Conservation (phyloP, 2,113 vertebrate species). For the Cyanoderma ruficeps region DNA sequence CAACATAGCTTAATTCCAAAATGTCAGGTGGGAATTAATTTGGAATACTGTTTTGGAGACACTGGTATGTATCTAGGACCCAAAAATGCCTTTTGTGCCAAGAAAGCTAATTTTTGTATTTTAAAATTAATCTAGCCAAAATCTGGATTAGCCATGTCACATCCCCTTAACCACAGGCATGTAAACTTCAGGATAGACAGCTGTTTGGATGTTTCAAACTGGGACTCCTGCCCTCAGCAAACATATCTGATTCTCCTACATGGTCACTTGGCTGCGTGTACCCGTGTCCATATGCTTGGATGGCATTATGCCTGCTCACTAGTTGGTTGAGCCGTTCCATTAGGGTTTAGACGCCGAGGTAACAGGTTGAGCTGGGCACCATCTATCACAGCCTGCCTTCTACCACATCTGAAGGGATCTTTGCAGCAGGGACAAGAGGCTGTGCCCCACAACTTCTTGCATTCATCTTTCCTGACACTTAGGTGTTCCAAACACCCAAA, state of each 20-base stretch:
- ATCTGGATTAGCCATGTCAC: constrained; percentile 69
- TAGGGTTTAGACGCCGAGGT: constrained; percentile 8
- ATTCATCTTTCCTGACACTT: background rate
- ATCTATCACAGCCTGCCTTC: background rate
- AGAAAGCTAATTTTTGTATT: constrained; percentile 56
- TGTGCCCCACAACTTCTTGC: background rate
- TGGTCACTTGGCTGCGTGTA: constrained; percentile 72
- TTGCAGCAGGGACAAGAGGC: background rate
- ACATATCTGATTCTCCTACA: constrained; percentile 74
- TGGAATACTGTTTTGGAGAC: constrained; percentile 13
- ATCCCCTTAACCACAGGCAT: constrained; percentile 70
- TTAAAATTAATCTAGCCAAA: constrained; percentile 62
- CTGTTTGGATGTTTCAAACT: constrained; percentile 73
- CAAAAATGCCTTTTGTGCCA: constrained; percentile 13
- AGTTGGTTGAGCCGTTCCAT: constrained; percentile 38
- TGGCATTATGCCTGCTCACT: constrained; percentile 69
- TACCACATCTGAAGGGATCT: background rate
- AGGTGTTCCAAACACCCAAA: background rate
- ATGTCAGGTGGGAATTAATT: background rate
- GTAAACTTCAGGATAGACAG: constrained; percentile 72
- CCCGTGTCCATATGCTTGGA: constrained; percentile 69
- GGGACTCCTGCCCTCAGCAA: constrained; percentile 77
- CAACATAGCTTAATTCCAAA: background rate
- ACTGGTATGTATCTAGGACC: background rate
- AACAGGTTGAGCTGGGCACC: constrained; percentile 1